Conservation (phyloP, 2,888 invertebrate species). For the Leptopilina myrica region DNA sequence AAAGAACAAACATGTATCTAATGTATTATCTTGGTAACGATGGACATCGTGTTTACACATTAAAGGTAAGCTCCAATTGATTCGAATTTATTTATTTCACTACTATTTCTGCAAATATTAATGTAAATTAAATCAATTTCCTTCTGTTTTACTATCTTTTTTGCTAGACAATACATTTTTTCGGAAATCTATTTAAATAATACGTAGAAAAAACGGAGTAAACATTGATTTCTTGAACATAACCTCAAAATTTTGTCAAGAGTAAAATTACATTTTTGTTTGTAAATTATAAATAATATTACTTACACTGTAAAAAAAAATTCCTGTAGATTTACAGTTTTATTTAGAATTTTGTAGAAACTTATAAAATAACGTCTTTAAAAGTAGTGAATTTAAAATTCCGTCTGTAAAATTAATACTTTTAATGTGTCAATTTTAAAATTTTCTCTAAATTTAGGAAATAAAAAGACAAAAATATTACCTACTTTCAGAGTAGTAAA, state of each 20-base stretch:
- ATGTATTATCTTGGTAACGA: constrained; percentile 87
- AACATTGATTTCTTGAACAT: constrained; percentile 2
- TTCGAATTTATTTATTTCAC: constrained; percentile 29
- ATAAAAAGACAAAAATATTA: too few relatives aligned
- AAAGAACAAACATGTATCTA: constrained; percentile 81
- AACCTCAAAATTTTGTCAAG: constrained; percentile 14
- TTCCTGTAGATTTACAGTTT: too few relatives aligned
- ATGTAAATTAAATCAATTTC: background rate
- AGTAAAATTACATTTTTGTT: background rate
- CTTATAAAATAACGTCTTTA: too few relatives aligned
- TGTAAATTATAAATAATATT: too few relatives aligned
- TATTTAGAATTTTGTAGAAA: too few relatives aligned
- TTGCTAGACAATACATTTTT: background rate
- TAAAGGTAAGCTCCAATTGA: constrained; percentile 81
- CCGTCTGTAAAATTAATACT: too few relatives aligned
- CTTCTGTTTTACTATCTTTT: background rate
- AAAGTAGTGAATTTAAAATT: too few relatives aligned
- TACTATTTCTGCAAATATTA: background rate
- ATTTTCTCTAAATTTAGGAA: too few relatives aligned
- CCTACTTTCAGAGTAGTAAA: too few relatives aligned
- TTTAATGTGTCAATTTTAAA: too few relatives aligned
- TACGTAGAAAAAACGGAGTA: background rate
- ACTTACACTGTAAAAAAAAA: too few relatives aligned
- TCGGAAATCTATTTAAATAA: background rate
- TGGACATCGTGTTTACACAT: constrained; percentile 90